Conservation (phyloP, 2,797 vertebrate genomes). For the Oophaga sylvatica region DNA sequence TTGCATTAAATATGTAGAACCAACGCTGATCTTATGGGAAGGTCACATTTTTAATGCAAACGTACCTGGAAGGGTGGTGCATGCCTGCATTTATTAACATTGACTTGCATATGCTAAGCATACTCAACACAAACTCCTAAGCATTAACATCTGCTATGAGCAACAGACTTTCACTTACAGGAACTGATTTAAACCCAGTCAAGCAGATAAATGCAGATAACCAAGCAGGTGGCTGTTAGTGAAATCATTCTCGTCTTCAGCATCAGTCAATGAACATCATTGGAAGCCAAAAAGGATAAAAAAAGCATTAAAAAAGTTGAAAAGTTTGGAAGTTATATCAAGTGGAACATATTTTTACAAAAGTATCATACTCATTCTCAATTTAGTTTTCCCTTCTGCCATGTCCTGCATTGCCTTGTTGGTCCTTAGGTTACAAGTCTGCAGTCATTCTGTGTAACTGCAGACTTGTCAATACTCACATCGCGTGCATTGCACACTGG, state of each 20-base stretch:
- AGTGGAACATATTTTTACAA: neutral
- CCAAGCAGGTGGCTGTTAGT: conserved; percentile 78
- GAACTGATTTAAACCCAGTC: conserved; percentile 83
- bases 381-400: no score
- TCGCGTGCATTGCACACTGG: no score
- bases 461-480: no score
- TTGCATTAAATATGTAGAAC: conserved; percentile 54
- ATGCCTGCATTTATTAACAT: conserved; percentile 77
- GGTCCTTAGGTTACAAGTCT: no score
- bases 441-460: no score
- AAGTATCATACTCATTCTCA: no score
- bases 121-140: conserved; percentile 78
- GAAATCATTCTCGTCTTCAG: conserved; percentile 76
- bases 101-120: conserved; percentile 80
- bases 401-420: no score
- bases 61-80: conserved; percentile 67
- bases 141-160: conserved; percentile 81
- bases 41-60: conserved; percentile 57
- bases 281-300: conserved; percentile 61
- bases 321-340: conserved; percentile 1
- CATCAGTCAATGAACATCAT: conserved; percentile 74
- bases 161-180: conserved; percentile 80
- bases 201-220: conserved; percentile 83
- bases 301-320: conserved; percentile 13
- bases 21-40: conserved; percentile 38